A percentile compares a stretch with the other conserved stretches of the same genome.
Conservation (phyloP, 2,888 invertebrate genomes). For the Hypercompe scribonia region DNA sequence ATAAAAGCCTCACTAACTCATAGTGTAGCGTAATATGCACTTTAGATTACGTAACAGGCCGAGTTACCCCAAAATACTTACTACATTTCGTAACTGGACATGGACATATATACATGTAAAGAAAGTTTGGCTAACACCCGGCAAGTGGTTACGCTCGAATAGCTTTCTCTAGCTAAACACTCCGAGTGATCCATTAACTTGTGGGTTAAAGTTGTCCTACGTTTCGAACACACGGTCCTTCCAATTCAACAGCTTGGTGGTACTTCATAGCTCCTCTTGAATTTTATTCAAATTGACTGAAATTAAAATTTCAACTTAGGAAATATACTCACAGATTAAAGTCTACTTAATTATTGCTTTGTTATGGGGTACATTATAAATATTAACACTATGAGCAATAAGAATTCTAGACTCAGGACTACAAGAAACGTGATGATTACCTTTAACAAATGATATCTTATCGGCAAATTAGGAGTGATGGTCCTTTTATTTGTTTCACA, state of each 20-base stretch:
- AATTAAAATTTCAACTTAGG: neutral
- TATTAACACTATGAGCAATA: neutral
- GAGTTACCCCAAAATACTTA: neutral
- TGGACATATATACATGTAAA: conserved; percentile 12
- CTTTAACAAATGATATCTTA: no score
- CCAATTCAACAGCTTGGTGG: conserved; percentile 5
- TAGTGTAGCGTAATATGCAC: neutral
- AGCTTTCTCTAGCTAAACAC: conserved; percentile 41
- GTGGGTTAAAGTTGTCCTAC: conserved; percentile 32
- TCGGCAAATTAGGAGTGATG: no score
- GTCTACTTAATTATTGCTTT: neutral
- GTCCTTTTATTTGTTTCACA: no score
- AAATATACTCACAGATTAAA: no score
- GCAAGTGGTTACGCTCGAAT: conserved; percentile 48
- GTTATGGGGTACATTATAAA: neutral
- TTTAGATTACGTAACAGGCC: neutral
- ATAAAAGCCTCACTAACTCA: neutral
- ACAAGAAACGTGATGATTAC: no score
- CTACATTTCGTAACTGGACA: neutral
- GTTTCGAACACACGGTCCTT: conserved; percentile 18
- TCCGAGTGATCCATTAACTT: conserved; percentile 54
- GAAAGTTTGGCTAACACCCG: conserved; percentile 27
- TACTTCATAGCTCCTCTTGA: neutral
- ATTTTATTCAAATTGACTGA: neutral
- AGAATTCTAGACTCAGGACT: neutral